Evolutionary conservation across 2,797 vertebrate species (phyloP), one percentile per base, ranked within the genome.

Genomic region (Tadarida brasiliensis): DNA sequence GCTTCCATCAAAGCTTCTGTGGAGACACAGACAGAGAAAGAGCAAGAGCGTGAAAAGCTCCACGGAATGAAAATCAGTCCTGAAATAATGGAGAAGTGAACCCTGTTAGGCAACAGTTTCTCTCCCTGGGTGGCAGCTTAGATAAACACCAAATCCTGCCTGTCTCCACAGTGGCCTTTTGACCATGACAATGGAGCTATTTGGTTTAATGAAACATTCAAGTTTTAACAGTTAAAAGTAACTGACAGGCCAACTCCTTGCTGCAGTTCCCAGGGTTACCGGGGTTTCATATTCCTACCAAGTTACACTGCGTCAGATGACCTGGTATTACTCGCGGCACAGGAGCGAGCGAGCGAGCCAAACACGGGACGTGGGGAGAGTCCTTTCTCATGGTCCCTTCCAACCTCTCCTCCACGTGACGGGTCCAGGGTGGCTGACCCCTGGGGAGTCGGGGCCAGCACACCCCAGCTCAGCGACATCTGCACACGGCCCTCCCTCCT

Each of bases 191-290:
- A 94, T 94, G 93, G 97, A 98, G 96, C 87, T 80, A 85, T 94
- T 97, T 84, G 74, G 94, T 97, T 98, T 97, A 97, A 97, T 54
- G 94, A 98, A 97, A 96, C 47, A 81, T 57, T 96, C 83, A 81
- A 96, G 47, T 95, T 97, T 97, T 92, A 90, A 94, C 97, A 97
- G 57, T 91, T 77, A 91, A 85, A 97, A 95, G 49, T 96, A 96
- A 98, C 95, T 59, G 90, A 91, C 44, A 95, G 87, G 88, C 95
- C 94, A 93, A 90, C 92, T 70, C 83, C 39, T 71, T 96, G 86
- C 78, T 96, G 95, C 15, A 0, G 96, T 98, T 98, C 97, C 97
- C 97, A 98, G 96, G 94, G 96, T 87, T 91, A 81, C 78, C 39
- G 44, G 59, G 95, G 84, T 94, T 94, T 95, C 93, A 47, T 95